These are phyloP conservation scores for Onychorhynchus coronatus DNA, from an alignment of 2,113 vertebrate species.

Conservation along the genomic window DNA sequence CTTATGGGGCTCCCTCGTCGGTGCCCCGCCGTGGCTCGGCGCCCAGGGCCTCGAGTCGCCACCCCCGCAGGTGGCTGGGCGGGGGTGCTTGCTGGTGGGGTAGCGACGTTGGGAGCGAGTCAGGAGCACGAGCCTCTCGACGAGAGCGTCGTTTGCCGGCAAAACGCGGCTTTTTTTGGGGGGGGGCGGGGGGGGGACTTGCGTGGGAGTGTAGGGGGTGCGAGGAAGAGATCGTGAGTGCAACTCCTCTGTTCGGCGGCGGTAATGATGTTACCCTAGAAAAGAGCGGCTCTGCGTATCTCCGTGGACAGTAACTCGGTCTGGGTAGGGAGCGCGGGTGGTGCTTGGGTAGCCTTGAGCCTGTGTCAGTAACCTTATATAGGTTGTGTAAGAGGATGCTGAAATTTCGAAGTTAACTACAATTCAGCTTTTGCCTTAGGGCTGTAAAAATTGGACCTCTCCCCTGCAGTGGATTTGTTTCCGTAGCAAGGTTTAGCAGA, in stretches of 20 bases:
- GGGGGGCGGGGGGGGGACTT: too few relatives aligned
- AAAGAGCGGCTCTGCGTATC: not conserved
- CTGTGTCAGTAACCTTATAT: not conserved
- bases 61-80: not conserved
- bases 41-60: too few relatives aligned
- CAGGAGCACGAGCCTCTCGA: not conserved
- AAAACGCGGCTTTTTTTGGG: not conserved
- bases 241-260: not conserved
- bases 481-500: not conserved
- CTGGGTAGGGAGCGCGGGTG: not conserved
- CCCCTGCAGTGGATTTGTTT: not conserved
- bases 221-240: not conserved
- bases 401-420: not conserved
- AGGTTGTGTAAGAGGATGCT: not conserved
- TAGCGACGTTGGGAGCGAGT: not conserved
- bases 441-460: not conserved
- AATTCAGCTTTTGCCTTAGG: not conserved
- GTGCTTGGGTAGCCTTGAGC: not conserved
- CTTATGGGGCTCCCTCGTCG: not conserved
- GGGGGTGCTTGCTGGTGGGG: not conserved
- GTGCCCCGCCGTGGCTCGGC: not conserved
- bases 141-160: not conserved
- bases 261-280: not conserved
- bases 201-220: not conserved
- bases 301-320: fast-evolving